phyloP scores from a whole-genome alignment of 2,113 vertebrate genomes.

The Gymnobelideus leadbeateri region DNA sequence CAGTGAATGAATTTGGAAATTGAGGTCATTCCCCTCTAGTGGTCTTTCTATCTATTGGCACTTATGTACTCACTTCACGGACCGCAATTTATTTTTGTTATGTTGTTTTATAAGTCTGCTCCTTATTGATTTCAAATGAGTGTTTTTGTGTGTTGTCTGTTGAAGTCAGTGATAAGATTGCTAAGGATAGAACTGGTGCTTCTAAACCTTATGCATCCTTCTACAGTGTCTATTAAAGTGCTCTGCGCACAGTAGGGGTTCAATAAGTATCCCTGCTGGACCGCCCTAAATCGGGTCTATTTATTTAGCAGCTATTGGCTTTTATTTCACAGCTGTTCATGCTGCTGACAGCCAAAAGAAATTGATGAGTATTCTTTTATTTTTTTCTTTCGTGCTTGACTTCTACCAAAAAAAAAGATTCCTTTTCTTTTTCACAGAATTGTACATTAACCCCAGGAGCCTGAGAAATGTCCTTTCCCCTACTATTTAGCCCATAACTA shows the following conservation, averaged over 20 bases:
- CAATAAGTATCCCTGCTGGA: slow-evolving; percentile 4
- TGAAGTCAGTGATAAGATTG: not conserved
- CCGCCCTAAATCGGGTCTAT: not conserved
- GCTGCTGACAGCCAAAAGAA: not conserved
- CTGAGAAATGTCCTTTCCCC: not conserved
- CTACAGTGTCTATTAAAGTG: not conserved
- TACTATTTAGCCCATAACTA: not conserved
- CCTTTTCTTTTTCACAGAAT: not conserved
- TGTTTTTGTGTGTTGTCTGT: not conserved
- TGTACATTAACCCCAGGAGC: not conserved
- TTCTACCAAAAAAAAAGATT: not conserved
- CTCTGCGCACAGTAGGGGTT: not conserved
- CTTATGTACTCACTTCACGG: not conserved
- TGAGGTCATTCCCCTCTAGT: not conserved
- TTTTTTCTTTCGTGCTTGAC: not conserved
- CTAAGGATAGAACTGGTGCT: not conserved
- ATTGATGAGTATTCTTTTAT: slow-evolving; percentile 1
- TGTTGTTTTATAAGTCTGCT: not conserved
- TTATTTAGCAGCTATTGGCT: slow-evolving; percentile 18
- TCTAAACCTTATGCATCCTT: not conserved
- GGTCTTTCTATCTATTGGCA: not conserved
- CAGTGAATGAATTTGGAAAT: not conserved
- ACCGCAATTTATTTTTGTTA: not conserved
- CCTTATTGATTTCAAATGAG: slow-evolving; percentile 3
- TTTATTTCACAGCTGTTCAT: slow-evolving; percentile 20